Conservation (phyloP, 2,888 invertebrate genomes). For the Physocephala rufipes region DNA sequence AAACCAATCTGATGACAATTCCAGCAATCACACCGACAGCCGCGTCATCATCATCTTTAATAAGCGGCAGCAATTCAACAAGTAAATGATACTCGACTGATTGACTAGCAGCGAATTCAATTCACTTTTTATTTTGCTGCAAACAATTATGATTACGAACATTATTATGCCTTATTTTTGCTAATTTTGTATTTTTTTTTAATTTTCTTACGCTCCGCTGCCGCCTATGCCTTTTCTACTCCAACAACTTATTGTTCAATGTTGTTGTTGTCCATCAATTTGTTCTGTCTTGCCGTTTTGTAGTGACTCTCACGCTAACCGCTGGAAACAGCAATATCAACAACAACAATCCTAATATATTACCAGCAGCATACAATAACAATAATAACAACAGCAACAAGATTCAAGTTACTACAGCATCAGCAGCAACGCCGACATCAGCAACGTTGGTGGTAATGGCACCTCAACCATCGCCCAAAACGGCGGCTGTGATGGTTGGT, state of each 20-base stretch:
- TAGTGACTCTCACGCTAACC: conserved; percentile 48
- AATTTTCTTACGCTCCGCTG: conserved; percentile 30
- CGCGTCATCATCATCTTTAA: conserved; percentile 37
- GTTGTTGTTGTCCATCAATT: conserved; percentile 7
- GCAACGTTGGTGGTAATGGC: conserved; percentile 37
- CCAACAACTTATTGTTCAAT: neutral
- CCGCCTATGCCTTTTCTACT: conserved; percentile 17
- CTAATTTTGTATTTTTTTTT: conserved; percentile 40
- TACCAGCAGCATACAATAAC: conserved; percentile 48
- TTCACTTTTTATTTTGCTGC: conserved; percentile 15
- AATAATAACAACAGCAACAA: conserved; percentile 52
- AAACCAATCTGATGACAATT: conserved; percentile 11
- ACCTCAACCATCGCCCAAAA: conserved; percentile 38
- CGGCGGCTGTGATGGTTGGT: no score
- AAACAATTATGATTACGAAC: conserved; percentile 5
- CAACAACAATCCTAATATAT: conserved; percentile 35
- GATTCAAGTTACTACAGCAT: conserved; percentile 40
- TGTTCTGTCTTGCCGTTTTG: conserved; percentile 18
- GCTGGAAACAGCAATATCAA: conserved; percentile 31
- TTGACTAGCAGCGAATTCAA: conserved; percentile 9
- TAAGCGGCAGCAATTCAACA: conserved; percentile 25
- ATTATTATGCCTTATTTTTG: conserved; percentile 31
- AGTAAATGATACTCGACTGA: conserved; percentile 22
- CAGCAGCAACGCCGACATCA: conserved; percentile 34
- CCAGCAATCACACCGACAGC: conserved; percentile 23